phyloP scores from a whole-genome alignment of 2,888 invertebrate species.

The Cryptocheilus praepositus region DNA sequence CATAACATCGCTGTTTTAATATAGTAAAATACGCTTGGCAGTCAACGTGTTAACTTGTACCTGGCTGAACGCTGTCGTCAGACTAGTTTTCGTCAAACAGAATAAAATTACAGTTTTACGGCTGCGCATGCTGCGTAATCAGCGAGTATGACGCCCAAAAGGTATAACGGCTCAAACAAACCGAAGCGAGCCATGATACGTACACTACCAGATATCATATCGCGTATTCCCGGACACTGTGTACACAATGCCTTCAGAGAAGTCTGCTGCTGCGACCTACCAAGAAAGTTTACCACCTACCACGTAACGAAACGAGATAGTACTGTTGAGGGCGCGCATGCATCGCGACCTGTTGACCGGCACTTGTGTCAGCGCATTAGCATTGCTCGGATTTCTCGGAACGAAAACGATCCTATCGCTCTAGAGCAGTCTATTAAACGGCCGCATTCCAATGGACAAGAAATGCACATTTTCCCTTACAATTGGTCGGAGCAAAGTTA shows the following conservation, averaged over 20 bases:
- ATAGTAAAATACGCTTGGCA: too few species aligned
- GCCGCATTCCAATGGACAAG: slow-evolving; percentile 15
- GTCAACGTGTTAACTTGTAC: too few species aligned
- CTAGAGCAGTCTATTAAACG: slow-evolving; percentile 4
- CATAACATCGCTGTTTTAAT: too few species aligned
- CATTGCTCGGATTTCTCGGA: slow-evolving; percentile 39
- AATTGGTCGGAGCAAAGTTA: too few species aligned
- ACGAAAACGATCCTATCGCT: slow-evolving; percentile 47
- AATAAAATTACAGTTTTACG: slow-evolving; percentile 8
- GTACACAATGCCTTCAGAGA: slow-evolving; percentile 52
- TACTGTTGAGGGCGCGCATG: slow-evolving; percentile 3
- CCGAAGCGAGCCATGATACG: too few species aligned
- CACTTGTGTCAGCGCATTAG: slow-evolving; percentile 36
- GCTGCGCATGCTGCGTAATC: slow-evolving; percentile 11
- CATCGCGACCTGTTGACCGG: slow-evolving; percentile 33
- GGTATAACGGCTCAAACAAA: too few species aligned
- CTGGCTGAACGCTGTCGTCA: too few species aligned
- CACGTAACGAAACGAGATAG: slow-evolving; percentile 52
- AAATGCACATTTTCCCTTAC: neutral
- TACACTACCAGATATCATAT: too few species aligned
- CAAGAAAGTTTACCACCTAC: slow-evolving; percentile 42
- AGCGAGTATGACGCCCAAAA: neutral
- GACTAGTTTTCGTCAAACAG: slow-evolving; percentile 1
- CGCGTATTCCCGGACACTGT: slow-evolving; percentile 42
- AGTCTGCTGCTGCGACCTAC: slow-evolving; percentile 40